Conservation (phyloP, 2,888 invertebrate species). For the Eurytoma adleriae region DNA sequence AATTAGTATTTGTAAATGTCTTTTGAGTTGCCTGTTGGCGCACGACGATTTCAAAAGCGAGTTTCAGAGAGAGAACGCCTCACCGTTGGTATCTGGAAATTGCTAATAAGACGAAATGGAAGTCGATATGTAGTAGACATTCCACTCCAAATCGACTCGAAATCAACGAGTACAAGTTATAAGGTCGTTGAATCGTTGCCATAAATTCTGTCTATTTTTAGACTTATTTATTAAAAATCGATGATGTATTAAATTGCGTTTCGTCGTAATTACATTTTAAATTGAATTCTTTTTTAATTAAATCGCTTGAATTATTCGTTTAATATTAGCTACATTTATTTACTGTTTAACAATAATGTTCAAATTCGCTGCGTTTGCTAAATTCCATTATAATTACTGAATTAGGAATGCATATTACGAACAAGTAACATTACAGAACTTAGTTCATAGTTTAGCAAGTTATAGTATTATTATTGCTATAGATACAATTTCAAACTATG, state of each 20-base stretch:
- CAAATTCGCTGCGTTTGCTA: too few species aligned
- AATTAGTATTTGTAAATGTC: constrained; percentile 42
- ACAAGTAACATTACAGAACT: constrained; percentile 26
- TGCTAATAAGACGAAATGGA: constrained; percentile 18
- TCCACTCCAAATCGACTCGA: background rate
- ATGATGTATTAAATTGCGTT: too few species aligned
- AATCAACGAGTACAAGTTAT: background rate
- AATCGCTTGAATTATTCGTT: too few species aligned
- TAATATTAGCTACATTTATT: too few species aligned
- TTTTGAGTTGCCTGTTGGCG: constrained; percentile 5
- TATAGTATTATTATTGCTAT: background rate
- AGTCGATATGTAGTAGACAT: background rate
- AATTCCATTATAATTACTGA: background rate
- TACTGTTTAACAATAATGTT: too few species aligned
- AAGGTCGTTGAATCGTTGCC: background rate
- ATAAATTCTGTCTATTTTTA: background rate
- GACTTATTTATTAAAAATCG: too few species aligned
- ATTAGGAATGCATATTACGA: background rate
- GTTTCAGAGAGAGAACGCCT: background rate
- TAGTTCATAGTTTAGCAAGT: constrained; percentile 24
- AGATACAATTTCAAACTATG: background rate
- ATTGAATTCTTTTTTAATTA: too few species aligned
- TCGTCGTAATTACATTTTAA: too few species aligned
- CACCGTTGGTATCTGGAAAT: background rate
- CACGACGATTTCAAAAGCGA: constrained; percentile 25